phyloP scores from a whole-genome alignment of 2,888 invertebrate species.

The Syrista parreyssii region DNA sequence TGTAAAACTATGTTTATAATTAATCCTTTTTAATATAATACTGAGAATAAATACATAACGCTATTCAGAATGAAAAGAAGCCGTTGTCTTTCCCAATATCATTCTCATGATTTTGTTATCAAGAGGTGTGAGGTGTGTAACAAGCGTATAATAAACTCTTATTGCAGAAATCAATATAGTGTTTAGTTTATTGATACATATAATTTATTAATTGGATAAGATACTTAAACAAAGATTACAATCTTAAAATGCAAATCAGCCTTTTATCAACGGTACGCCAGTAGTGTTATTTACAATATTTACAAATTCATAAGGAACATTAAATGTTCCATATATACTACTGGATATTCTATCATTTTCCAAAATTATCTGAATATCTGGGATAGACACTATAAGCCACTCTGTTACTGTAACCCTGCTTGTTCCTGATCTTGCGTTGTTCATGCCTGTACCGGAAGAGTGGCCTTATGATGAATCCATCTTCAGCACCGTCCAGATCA shows the following conservation, averaged over 20 bases:
- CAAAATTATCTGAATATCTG: slow-evolving; percentile 48
- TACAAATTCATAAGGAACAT: too few species aligned
- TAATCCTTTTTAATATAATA: neutral
- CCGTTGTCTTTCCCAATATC: neutral
- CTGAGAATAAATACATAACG: neutral
- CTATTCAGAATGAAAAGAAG: neutral
- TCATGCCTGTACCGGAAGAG: slow-evolving; percentile 16
- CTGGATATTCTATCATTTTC: slow-evolving; percentile 32
- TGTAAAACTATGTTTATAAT: neutral
- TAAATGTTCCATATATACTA: too few species aligned
- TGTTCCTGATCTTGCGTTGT: slow-evolving; percentile 2
- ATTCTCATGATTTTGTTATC: neutral
- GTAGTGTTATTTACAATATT: too few species aligned
- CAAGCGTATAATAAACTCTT: too few species aligned
- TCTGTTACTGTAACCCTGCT: slow-evolving; percentile 4
- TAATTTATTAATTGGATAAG: too few species aligned
- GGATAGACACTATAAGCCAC: slow-evolving; percentile 22
- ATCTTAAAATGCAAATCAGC: too few species aligned
- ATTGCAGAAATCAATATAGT: too few species aligned
- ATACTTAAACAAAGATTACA: too few species aligned
- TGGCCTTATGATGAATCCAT: slow-evolving; percentile 16
- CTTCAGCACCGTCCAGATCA: slow-evolving; percentile 13
- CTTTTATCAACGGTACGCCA: too few species aligned
- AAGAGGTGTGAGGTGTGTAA: neutral
- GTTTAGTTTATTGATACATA: too few species aligned